Percentiles rank a stretch among this genome's conserved stretches.
These are phyloP conservation scores for Octopus sinensis DNA, from an alignment of 1,140 invertebrate species.

Conservation along the genomic window DNA sequence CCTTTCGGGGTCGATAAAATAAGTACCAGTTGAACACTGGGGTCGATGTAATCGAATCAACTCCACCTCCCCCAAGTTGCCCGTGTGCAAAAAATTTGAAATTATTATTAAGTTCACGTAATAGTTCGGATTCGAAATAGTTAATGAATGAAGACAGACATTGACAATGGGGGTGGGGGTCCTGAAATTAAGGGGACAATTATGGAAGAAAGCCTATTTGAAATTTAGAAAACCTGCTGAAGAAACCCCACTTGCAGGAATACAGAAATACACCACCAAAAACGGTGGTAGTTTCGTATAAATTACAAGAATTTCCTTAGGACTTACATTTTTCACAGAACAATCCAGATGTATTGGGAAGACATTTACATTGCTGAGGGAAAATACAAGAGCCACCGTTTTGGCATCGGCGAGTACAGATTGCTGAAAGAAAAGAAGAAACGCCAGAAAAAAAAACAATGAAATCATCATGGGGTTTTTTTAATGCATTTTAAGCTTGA, in stretches of 20 bases:
- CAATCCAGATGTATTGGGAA: slow-evolving; percentile 30
- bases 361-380: slow-evolving; percentile 35
- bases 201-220: no score
- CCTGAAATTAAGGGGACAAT: no score
- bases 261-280: not conserved
- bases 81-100: no score
- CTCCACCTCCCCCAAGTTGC: no score
- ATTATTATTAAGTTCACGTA: no score
- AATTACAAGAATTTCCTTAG: not conserved
- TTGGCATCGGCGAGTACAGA: slow-evolving; percentile 35
- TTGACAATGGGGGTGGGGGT: not conserved
- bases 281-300: not conserved
- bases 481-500: not conserved
- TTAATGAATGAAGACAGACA: not conserved
- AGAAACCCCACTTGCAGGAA: not conserved
- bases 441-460: not conserved
- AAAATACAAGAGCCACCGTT: slow-evolving; percentile 41
- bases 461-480: not conserved
- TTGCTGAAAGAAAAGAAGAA: slow-evolving; percentile 29
- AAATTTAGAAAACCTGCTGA: no score
- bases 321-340: slow-evolving; percentile 41
- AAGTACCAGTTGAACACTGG: no score
- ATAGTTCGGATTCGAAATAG: no score
- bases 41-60: no score
- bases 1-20: no score